Base-by-base conservation (phyloP, 2,113 vertebrate species). In the Uropsilus gracilis region DNA sequence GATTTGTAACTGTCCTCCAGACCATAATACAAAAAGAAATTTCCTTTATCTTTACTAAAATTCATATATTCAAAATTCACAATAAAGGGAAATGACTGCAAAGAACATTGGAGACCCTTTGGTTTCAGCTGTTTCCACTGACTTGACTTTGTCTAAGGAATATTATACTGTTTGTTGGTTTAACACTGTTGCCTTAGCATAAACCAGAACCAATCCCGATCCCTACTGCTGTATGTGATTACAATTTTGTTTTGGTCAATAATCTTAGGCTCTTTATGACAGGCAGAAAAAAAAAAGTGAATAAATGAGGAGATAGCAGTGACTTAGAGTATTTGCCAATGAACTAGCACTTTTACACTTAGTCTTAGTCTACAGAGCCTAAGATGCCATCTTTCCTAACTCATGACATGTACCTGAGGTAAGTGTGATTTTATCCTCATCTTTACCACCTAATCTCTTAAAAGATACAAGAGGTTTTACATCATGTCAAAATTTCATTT, bases 301-400 rank as follows among this genome's bases (percentile, higher is more conserved):
- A 77, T 82, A 69, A 68, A 69, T 1, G 88, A 88, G 57, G 37
- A 94, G 80, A 53, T 90, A 69, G 64, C 63, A 81, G 30, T 57
- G 3, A 81, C 32, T 50, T 84, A 9, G 2, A 44, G 85, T 57
- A 46, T 88, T 87, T 61, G 46, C 42, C 75, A 10, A 61, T 48
- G 46, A 94, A 77, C 12, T 87, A 42, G 18, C 32, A 68, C 7
- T n/a, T n/a, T n/a, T n/a, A n/a, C n/a, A n/a, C n/a, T n/a, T n/a
- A n/a, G n/a, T n/a, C n/a, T 86, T 90, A 82, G 3, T 0, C 16
- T 71, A 17, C 7, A 59, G 18, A 10, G 20, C 61, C 30, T 63
- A 90, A 81, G 28, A 75, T 44, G 7, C 20, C 22, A 46, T 84
- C 39, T 13, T 95, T 89, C 50, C 37, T 82, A 59, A 66, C 14